phyloP scores from a whole-genome alignment of 2,888 invertebrate genomes.

The Lypha dubia region DNA sequence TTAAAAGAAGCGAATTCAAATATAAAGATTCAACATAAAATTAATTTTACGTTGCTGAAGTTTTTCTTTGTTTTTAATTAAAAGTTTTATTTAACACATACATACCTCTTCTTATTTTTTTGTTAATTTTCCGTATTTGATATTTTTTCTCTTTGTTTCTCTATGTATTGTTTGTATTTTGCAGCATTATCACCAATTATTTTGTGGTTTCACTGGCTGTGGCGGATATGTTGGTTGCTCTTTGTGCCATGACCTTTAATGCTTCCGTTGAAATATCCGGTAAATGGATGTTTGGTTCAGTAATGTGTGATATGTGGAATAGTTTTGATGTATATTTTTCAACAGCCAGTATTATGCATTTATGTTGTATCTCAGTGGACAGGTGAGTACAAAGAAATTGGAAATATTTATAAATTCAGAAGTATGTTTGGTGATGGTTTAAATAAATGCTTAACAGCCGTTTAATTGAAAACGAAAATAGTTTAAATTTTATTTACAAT shows the following conservation, averaged over 20 bases:
- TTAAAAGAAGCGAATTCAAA: neutral
- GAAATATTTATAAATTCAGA: no score
- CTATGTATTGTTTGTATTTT: slow-evolving; percentile 36
- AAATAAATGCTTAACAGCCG: no score
- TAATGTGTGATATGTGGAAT: slow-evolving; percentile 97
- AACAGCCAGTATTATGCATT: slow-evolving; percentile 94
- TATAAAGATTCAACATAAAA: neutral
- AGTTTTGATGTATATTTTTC: slow-evolving; percentile 97
- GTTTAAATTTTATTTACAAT: no score
- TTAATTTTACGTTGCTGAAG: neutral
- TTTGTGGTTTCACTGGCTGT: slow-evolving; percentile 97
- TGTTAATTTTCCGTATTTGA: slow-evolving; percentile 10
- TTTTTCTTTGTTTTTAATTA: neutral
- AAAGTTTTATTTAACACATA: neutral
- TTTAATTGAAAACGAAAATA: no score
- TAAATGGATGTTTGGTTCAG: slow-evolving; percentile 93
- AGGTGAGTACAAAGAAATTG: slow-evolving; percentile 77
- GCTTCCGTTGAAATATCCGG: slow-evolving; percentile 94
- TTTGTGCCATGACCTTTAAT: slow-evolving; percentile 96
- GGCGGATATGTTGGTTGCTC: slow-evolving; percentile 95
- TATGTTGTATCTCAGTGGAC: slow-evolving; percentile 97
- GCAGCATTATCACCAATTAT: slow-evolving; percentile 94
- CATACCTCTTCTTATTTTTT: slow-evolving; percentile 1
- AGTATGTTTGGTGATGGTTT: no score
- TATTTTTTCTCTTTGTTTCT: slow-evolving; percentile 29